Evolutionary conservation across 92 coral and sea anemone species (phyloP), one percentile per base, ranked within the genome.

Genomic region (Phymanthus crucifer): DNA sequence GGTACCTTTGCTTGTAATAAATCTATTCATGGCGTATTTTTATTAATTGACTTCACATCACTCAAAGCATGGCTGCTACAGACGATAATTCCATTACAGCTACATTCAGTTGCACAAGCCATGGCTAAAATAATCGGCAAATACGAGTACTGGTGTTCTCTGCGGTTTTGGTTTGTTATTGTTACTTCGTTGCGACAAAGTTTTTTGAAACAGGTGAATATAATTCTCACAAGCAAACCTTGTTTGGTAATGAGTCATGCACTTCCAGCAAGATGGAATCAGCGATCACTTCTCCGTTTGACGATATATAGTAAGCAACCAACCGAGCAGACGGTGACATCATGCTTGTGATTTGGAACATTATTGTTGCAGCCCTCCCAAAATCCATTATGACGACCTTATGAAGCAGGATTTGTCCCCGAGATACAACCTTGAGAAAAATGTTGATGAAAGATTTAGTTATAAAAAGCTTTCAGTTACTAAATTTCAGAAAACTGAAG

Each of bases 321-420:
- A 95, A 58, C 4, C 99, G 92, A n/a, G 99, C 91, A 33, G 94
- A 91, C 40, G 98, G 97, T 0, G 96, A 93, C 99, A 95, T 95
- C 79, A 72, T 80, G 13, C 85, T 21, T 1, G 99, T 86, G 16
- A 88, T 88, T 36, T 58, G 88, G 74, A 95, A 84, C 34, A 88
- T 84, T 69, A 94, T 88, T 19, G 97, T 88, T 34, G 92, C 93
- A 8, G 93, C 72, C 70, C 93, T 76, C 2, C 99, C 99, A 32
- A 90, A 76, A 16, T 89, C 78, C 12, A 83, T 46, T 19, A 75
- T 87, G n/a, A 90, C 74, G 18, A 85, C 83, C 40, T 88, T 88
- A 38, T 93, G 95, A 65, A 67, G 27, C 17, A 93, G 82, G 71
- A 95, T 87, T 32, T 84, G 88, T 31, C 99, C 99, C 6, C 93